Conservation (phyloP, 2,888 invertebrate genomes). For the Pandemis heparana region DNA sequence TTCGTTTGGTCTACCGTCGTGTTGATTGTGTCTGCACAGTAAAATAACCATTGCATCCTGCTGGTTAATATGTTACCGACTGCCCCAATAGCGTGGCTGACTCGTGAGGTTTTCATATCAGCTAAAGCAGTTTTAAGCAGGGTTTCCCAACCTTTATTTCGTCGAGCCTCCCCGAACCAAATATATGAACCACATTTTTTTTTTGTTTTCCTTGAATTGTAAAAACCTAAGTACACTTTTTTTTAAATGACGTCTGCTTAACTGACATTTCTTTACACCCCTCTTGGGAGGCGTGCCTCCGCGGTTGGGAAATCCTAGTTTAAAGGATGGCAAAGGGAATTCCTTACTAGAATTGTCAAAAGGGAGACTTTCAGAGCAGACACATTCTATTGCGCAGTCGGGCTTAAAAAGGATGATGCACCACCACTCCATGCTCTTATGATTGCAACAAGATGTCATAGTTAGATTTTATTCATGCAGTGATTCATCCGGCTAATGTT, state of each 20-base stretch:
- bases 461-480: slow-evolving; percentile 4
- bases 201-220: no score
- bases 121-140: background rate
- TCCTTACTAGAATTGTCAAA: background rate
- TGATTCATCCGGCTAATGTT: background rate
- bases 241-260: no score
- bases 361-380: background rate
- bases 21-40: slow-evolving; percentile 71
- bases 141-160: no score
- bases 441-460: slow-evolving; percentile 4
- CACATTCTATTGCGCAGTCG: background rate
- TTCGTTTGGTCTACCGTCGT: slow-evolving; percentile 76
- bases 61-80: background rate
- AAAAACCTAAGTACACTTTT: no score
- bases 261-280: no score
- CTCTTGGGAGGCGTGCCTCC: no score
- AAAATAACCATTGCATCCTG: slow-evolving; percentile 30
- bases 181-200: no score
- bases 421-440: background rate
- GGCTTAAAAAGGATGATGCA: background rate
- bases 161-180: no score
- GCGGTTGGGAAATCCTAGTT: no score
- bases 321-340: no score
- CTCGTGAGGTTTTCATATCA: background rate
- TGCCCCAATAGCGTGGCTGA: background rate